Conservation (phyloP, 2,888 invertebrate species). For the Diabrotica balteata region DNA sequence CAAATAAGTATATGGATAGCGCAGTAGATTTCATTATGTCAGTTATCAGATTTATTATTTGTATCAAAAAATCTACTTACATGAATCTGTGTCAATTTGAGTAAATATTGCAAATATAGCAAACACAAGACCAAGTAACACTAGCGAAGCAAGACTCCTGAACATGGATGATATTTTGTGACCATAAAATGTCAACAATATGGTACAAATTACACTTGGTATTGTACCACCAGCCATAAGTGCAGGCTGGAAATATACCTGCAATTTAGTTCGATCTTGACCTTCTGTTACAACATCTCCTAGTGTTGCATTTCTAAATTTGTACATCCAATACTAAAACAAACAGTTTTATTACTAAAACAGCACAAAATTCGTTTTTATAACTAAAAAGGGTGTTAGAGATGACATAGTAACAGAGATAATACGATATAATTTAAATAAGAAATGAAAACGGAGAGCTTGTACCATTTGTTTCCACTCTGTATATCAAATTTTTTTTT, state of each 20-base stretch:
- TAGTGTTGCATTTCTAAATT: constrained; percentile 7
- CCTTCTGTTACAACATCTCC: background rate
- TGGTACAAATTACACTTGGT: constrained; percentile 1
- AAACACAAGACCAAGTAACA: background rate
- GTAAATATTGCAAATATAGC: constrained; percentile 6
- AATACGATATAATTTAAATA: no score
- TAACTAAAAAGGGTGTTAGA: no score
- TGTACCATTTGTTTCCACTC: no score
- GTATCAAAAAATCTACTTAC: background rate
- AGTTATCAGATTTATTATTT: no score
- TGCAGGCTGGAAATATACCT: constrained; percentile 11
- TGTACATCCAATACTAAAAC: constrained; percentile 18
- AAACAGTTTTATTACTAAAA: no score
- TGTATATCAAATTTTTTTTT: no score
- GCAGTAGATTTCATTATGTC: no score
- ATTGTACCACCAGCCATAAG: background rate
- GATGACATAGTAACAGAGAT: no score
- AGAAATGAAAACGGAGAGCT: no score
- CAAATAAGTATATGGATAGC: no score
- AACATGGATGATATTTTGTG: constrained; percentile 5
- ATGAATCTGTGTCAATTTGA: constrained; percentile 9
- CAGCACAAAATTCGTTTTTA: no score
- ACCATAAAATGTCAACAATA: background rate
- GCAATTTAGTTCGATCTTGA: constrained; percentile 11
- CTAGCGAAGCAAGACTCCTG: background rate